Evolutionary conservation across 2,113 vertebrate species (phyloP).

Genomic region (Petrocephalus zakoni): DNA sequence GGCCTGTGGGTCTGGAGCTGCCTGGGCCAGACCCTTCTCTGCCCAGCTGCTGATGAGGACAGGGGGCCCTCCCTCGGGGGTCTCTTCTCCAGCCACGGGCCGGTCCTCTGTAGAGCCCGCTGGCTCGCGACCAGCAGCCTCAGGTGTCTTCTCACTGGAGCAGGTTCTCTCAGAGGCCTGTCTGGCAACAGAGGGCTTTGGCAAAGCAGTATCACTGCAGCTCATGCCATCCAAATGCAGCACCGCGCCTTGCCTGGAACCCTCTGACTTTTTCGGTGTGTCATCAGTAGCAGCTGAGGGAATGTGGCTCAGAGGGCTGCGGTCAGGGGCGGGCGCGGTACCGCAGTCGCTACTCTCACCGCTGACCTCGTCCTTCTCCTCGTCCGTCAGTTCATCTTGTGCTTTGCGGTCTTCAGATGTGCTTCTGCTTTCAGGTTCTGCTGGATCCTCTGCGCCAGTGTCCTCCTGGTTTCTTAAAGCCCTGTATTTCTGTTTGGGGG

Average conservation of each 20-base stretch:
- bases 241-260: not conserved
- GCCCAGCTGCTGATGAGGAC: not conserved
- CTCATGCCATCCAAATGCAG: not conserved
- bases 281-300: not conserved
- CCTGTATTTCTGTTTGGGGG: conserved; percentile 38
- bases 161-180: not conserved
- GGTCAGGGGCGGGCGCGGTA: not conserved
- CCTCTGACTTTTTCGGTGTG: not conserved
- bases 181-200: not conserved
- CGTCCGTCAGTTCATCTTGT: not conserved
- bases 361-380: not conserved
- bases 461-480: conserved; percentile 24
- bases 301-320: not conserved
- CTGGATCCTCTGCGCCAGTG: conserved; percentile 12
- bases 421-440: not conserved
- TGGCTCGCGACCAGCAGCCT: not conserved
- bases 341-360: not conserved
- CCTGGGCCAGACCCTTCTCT: not conserved
- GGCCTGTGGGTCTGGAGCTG: not conserved
- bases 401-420: not conserved
- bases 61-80: not conserved
- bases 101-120: not conserved
- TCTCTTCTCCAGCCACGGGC: not conserved
- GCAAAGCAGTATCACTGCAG: not conserved
- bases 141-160: not conserved